phyloP scores from a whole-genome alignment of 2,888 invertebrate species.

The Didymodactylos carnosus region DNA sequence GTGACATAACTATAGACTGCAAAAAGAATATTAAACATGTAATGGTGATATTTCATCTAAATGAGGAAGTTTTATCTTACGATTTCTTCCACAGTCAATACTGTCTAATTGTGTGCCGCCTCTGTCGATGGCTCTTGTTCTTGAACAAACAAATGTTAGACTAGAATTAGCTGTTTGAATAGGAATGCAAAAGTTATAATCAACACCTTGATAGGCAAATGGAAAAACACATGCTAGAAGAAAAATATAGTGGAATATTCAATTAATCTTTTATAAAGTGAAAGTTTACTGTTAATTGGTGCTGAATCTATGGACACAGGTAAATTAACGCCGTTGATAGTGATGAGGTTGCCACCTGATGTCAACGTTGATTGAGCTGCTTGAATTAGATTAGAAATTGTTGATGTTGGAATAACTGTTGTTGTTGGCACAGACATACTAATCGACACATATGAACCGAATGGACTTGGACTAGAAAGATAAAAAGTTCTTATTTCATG shows the following conservation, averaged over 20 bases:
- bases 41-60: too few species aligned
- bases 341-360: too few species aligned
- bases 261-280: background rate
- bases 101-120: background rate
- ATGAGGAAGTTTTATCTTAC: too few species aligned
- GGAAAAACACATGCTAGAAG: background rate
- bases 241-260: background rate
- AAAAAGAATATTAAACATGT: background rate
- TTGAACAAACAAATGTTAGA: background rate
- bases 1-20: background rate
- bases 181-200: background rate
- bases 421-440: background rate
- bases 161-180: too few species aligned
- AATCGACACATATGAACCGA: background rate
- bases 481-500: background rate
- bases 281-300: background rate
- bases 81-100: background rate
- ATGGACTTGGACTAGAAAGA: background rate
- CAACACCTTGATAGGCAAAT: background rate
- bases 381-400: too few species aligned
- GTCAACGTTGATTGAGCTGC: too few species aligned
- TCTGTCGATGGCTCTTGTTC: background rate
- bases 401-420: background rate
- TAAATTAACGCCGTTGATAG: background rate
- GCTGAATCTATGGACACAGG: background rate